phyloP scores from a whole-genome alignment of 2,797 vertebrate genomes.

The Epinephelus malabaricus region DNA sequence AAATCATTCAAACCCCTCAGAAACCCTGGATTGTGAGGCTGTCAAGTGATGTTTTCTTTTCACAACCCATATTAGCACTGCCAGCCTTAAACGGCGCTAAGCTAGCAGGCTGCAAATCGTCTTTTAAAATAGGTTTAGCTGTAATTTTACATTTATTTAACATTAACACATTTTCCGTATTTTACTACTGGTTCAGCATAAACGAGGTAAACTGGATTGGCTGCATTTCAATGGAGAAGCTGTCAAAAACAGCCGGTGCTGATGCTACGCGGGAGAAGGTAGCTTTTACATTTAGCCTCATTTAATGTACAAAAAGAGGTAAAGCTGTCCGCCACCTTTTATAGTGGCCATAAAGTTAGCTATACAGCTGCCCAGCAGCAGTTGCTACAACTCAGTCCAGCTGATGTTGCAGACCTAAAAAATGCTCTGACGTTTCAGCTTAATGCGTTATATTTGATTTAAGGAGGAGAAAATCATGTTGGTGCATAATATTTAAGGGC shows the following conservation, averaged over 20 bases:
- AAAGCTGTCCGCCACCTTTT: background rate
- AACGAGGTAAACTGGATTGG: conserved; percentile 23
- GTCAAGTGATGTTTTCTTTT: conserved; percentile 55
- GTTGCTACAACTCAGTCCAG: conserved; percentile 45
- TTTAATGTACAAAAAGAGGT: background rate
- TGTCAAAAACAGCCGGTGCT: conserved; percentile 64
- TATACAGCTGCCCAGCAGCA: conserved; percentile 30
- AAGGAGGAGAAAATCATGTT: background rate
- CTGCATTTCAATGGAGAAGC: conserved; percentile 71
- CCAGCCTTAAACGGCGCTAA: background rate
- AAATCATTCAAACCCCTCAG: conserved; percentile 27
- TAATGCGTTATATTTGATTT: conserved; percentile 5
- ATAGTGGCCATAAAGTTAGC: too few relatives aligned
- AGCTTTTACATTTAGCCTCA: background rate
- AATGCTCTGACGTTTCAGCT: background rate
- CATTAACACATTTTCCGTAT: background rate
- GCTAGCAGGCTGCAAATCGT: background rate
- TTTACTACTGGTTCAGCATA: conserved; percentile 1
- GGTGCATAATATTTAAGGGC: background rate
- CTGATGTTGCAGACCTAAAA: conserved; percentile 25
- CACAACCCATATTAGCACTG: conserved; percentile 10
- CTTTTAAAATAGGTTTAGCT: background rate
- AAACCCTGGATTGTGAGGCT: conserved; percentile 18
- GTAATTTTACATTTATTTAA: background rate
- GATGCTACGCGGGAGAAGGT: conserved; percentile 61